A percentile compares a stretch with the other conserved stretches of the same genome.
phyloP scores from a whole-genome alignment of 2,888 invertebrate species.

The Parnassius smintheus region DNA sequence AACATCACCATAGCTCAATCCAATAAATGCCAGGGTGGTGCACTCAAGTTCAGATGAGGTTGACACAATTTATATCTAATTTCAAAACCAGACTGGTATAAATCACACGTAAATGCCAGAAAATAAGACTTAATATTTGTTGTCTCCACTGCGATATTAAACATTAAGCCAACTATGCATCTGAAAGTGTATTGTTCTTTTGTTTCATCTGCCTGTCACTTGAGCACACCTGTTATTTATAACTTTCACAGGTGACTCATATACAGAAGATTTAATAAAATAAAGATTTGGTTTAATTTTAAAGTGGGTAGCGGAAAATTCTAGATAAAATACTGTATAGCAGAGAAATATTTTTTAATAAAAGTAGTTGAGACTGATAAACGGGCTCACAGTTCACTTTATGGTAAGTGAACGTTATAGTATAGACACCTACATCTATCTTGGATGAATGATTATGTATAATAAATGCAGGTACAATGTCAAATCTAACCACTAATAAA shows the following conservation, averaged over 20 bases:
- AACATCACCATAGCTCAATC: no score
- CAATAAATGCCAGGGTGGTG: no score
- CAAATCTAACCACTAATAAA: no score
- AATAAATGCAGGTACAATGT: no score
- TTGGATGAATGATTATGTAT: no score
- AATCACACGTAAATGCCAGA: no score
- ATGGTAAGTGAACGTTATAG: no score
- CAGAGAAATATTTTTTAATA: not conserved
- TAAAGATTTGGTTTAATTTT: slow-evolving; percentile 11
- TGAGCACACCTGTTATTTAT: slow-evolving; percentile 18
- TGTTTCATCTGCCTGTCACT: slow-evolving; percentile 19
- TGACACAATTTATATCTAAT: no score
- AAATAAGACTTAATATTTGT: not conserved
- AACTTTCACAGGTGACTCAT: slow-evolving; percentile 21
- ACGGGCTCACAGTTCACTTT: not conserved
- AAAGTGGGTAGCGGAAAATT: not conserved
- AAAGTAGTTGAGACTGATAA: not conserved
- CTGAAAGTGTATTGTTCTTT: slow-evolving; percentile 11
- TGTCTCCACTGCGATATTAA: not conserved
- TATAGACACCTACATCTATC: no score
- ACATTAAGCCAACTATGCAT: slow-evolving; percentile 7
- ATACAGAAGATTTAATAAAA: slow-evolving; percentile 21
- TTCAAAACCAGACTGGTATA: no score
- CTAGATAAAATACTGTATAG: not conserved
- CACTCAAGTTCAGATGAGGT: fast-evolving